These are phyloP conservation scores for Callipepla californica DNA, from an alignment of 2,113 vertebrate species.

Conservation along the genomic window DNA sequence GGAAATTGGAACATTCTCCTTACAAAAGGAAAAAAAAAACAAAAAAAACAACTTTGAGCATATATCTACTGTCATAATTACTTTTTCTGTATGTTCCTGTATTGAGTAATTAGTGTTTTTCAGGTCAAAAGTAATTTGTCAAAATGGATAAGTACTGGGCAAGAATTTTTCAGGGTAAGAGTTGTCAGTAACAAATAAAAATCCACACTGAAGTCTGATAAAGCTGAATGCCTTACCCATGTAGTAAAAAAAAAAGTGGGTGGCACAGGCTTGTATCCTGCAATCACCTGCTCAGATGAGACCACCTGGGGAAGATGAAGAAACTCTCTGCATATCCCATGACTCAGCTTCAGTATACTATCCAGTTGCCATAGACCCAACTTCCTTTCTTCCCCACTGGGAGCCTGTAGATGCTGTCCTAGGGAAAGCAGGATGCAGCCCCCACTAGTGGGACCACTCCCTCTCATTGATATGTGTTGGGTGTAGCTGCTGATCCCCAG, in stretches of 20 bases:
- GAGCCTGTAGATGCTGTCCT: background rate
- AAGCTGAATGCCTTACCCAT: background rate
- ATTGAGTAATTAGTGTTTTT: background rate
- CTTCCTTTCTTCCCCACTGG: background rate
- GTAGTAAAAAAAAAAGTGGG: background rate
- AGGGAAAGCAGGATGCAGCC: background rate
- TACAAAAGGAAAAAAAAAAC: background rate
- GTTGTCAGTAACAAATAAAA: background rate
- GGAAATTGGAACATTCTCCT: background rate
- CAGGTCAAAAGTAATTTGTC: background rate
- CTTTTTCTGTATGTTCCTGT: background rate
- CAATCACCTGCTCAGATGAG: background rate
- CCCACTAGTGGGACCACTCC: accelerated
- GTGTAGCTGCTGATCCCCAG: background rate
- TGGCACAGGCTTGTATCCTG: background rate
- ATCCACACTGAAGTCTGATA: background rate
- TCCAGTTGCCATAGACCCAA: background rate
- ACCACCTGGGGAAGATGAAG: background rate
- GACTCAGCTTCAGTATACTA: background rate
- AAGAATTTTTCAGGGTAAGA: no score
- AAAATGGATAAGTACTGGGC: background rate
- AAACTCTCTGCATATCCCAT: accelerated
- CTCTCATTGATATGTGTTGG: background rate
- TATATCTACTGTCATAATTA: background rate
- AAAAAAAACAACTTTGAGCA: background rate